Conservation (phyloP, 2,113 vertebrate species). For the Haliaeetus leucogaster region DNA sequence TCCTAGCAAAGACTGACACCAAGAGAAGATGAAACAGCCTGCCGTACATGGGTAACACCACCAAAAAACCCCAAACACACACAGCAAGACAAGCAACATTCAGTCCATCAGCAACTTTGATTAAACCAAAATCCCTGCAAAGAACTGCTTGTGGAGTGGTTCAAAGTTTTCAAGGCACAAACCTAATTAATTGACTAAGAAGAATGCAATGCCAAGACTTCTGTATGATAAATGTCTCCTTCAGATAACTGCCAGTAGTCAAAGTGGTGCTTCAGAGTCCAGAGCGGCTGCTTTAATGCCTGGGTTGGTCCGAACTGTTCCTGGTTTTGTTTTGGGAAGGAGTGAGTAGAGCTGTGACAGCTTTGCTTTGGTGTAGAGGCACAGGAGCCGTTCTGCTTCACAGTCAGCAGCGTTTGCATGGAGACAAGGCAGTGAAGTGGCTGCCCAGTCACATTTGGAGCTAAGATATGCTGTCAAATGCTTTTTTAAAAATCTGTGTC, state of each 20-base stretch:
- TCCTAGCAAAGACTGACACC: background rate
- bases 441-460: background rate
- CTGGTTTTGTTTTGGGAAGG: background rate
- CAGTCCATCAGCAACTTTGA: background rate
- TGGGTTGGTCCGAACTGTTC: background rate
- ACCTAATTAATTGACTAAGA: background rate
- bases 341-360: background rate
- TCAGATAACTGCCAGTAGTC: background rate
- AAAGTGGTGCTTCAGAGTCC: background rate
- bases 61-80: background rate
- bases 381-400: fast-evolving
- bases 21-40: background rate
- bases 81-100: background rate
- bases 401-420: background rate
- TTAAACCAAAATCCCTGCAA: background rate
- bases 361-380: background rate
- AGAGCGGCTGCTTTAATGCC: background rate
- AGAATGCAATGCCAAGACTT: background rate
- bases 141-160: background rate
- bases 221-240: background rate
- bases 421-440: background rate
- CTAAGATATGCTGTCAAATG: background rate
- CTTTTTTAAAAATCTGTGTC: background rate
- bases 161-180: background rate
- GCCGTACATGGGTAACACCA: background rate